A percentile compares a stretch with the other conserved stretches of the same genome.
Evolutionary conservation across 2,113 vertebrate genomes (phyloP).

Genomic region (Lepus europaeus): DNA sequence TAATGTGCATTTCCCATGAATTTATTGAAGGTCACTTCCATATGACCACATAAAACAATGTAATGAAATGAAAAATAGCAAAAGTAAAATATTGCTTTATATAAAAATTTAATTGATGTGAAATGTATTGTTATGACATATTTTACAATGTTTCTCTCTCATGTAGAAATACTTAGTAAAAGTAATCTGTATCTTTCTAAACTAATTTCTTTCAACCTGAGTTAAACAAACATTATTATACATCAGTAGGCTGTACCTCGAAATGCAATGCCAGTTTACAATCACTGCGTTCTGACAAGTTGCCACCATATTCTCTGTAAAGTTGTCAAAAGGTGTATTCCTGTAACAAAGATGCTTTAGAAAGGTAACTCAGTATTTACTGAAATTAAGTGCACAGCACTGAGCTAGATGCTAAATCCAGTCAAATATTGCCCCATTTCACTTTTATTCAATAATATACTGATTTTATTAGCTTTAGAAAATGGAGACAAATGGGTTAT

Average conservation of each 20-base stretch:
- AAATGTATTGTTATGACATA: background rate
- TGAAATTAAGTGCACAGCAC: background rate
- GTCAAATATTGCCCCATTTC: background rate
- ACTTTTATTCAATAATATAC: background rate
- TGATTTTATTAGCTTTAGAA: constrained; percentile 49
- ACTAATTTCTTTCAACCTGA: background rate
- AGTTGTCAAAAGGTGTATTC: background rate
- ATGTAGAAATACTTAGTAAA: background rate
- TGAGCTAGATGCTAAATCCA: background rate
- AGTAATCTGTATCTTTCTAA: background rate
- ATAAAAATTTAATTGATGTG: constrained; percentile 11
- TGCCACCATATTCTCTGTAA: background rate
- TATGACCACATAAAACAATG: background rate
- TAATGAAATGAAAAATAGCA: background rate
- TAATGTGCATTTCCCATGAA: too few relatives aligned
- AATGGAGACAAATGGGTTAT: background rate
- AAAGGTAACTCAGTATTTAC: constrained; percentile 5
- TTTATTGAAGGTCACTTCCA: too few relatives aligned
- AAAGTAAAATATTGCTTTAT: background rate
- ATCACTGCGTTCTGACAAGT: background rate
- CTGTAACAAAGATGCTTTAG: background rate
- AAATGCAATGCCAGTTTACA: background rate
- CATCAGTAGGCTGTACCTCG: background rate
- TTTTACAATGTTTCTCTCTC: background rate
- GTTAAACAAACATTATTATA: background rate